Conservation (phyloP, 2,113 vertebrate genomes). For the Calonectris borealis region DNA sequence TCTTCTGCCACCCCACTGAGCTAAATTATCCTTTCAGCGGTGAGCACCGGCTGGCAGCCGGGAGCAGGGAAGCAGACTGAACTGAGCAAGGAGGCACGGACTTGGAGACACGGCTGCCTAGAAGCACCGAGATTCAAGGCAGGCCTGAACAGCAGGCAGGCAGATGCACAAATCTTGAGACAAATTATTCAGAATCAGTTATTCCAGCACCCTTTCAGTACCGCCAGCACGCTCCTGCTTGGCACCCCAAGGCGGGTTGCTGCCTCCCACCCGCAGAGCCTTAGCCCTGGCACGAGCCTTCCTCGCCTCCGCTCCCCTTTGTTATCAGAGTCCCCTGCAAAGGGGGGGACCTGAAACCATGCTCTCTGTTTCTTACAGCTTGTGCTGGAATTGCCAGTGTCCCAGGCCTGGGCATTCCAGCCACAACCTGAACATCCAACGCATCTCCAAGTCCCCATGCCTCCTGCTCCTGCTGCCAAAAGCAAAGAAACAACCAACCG, state of each 20-base stretch:
- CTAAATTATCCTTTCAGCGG: background rate
- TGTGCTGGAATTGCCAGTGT: background rate
- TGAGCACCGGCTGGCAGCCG: background rate
- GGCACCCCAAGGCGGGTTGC: background rate
- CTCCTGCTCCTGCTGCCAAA: background rate
- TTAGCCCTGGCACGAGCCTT: background rate
- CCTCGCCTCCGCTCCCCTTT: background rate
- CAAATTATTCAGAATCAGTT: background rate
- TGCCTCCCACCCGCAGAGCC: background rate
- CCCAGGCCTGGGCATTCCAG: background rate
- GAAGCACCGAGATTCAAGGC: background rate
- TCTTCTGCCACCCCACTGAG: background rate
- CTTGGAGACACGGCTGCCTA: background rate
- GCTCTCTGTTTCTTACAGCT: background rate
- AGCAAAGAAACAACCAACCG: background rate
- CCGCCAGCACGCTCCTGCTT: background rate
- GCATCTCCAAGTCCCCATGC: fast-evolving
- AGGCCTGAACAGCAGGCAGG: background rate
- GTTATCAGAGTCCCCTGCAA: background rate
- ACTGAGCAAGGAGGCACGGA: background rate
- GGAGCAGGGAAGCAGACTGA: background rate
- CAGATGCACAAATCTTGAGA: background rate
- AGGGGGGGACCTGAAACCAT: too few relatives aligned
- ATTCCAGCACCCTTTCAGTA: background rate
- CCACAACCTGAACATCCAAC: background rate